A percentile compares a stretch with the other conserved stretches of the same genome.
These are phyloP conservation scores for Embidobia sp. DNA, from an alignment of 2,888 invertebrate species.

Conservation along the genomic window DNA sequence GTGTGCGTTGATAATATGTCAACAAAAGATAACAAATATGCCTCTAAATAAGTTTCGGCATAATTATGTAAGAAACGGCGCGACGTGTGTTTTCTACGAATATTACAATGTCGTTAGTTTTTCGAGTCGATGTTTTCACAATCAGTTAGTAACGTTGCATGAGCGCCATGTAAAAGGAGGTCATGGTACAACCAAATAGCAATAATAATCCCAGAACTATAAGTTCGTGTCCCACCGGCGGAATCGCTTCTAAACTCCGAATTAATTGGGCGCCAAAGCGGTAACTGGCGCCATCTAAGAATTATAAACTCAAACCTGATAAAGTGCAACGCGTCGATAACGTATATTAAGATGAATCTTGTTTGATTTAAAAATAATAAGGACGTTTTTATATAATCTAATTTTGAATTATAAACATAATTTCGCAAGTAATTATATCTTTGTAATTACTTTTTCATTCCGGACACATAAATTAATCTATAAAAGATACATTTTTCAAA, in stretches of 20 bases:
- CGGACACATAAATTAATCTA: too few relatives aligned
- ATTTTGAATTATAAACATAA: too few relatives aligned
- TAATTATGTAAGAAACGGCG: conserved; percentile 8
- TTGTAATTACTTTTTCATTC: too few relatives aligned
- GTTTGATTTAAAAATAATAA: too few relatives aligned
- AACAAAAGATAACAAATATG: too few relatives aligned
- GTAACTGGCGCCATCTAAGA: conserved; percentile 53
- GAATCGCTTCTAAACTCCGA: conserved; percentile 67
- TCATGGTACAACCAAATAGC: conserved; percentile 80
- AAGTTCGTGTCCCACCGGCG: conserved; percentile 71
- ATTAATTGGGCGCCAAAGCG: conserved; percentile 22
- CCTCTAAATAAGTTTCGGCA: conserved; percentile 1
- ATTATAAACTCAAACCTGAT: too few relatives aligned
- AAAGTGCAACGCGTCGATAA: too few relatives aligned
- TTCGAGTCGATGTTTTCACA: conserved; percentile 78
- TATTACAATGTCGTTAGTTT: conserved; percentile 68
- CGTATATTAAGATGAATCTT: too few relatives aligned
- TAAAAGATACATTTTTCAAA: too few relatives aligned
- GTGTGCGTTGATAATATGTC: too few relatives aligned
- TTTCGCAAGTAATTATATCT: too few relatives aligned
- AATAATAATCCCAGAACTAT: conserved; percentile 77
- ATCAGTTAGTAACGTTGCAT: conserved; percentile 77
- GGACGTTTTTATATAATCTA: too few relatives aligned
- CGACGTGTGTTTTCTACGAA: conserved; percentile 49
- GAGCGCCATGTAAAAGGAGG: conserved; percentile 77